Evolutionary conservation across 2,797 vertebrate genomes (phyloP).

Genomic region (Scyliorhinus canicula): DNA sequence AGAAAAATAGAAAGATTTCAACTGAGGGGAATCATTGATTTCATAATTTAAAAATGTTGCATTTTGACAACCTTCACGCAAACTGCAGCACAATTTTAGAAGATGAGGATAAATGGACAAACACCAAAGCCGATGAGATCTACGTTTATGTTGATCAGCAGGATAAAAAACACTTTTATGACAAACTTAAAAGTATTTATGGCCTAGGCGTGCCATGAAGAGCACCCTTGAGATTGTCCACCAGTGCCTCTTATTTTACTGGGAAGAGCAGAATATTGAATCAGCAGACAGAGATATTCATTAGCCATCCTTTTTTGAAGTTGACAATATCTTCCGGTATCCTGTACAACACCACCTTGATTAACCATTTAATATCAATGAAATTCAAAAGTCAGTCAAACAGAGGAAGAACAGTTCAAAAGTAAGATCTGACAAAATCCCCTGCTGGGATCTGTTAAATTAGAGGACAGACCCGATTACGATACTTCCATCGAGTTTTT

Average conservation of each 20-base stretch:
- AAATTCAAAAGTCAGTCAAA: neutral
- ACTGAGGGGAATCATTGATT: neutral
- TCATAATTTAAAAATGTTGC: neutral
- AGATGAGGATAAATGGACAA: neutral
- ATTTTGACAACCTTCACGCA: neutral
- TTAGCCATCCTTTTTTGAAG: neutral
- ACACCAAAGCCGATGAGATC: neutral
- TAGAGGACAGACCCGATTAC: neutral
- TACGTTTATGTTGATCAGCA: neutral
- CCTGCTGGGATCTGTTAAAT: neutral
- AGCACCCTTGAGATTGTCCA: neutral
- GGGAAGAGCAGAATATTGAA: neutral
- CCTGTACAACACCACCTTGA: neutral
- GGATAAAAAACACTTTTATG: conserved; percentile 23
- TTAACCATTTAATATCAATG: neutral
- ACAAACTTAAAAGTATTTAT: neutral
- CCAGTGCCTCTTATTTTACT: neutral
- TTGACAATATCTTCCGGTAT: neutral
- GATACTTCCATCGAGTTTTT: neutral
- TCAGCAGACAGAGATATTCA: conserved; percentile 11
- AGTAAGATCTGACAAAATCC: neutral
- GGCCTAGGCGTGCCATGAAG: neutral
- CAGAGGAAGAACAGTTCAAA: neutral
- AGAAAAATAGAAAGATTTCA: neutral
- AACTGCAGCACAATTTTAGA: neutral